phyloP scores from a whole-genome alignment of 2,113 vertebrate genomes.

The Plectropomus leopardus region DNA sequence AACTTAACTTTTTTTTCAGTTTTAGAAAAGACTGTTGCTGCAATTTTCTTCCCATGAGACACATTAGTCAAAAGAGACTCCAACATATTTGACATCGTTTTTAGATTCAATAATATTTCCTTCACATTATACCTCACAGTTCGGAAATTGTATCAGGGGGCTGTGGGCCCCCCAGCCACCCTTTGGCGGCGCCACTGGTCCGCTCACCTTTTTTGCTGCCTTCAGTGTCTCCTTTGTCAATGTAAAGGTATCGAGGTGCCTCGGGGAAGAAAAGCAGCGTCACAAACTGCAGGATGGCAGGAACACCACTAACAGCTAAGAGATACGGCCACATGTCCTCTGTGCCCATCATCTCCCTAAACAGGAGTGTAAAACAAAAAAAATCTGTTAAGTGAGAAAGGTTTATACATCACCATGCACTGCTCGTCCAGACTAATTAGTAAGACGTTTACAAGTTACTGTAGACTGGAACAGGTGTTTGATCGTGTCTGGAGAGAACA shows the following conservation, averaged over 20 bases:
- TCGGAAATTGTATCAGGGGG: too few species aligned
- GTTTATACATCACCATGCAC: background rate
- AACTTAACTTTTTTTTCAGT: too few species aligned
- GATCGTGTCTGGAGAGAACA: background rate
- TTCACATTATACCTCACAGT: too few species aligned
- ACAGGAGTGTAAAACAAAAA: constrained; percentile 13
- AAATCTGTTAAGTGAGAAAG: background rate
- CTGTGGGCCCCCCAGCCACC: too few species aligned
- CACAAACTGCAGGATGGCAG: constrained; percentile 85
- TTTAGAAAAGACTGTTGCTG: too few species aligned
- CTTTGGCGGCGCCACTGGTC: background rate
- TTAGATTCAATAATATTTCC: too few species aligned
- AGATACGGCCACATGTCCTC: constrained; percentile 85
- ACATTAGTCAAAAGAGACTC: too few species aligned
- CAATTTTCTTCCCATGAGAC: too few species aligned
- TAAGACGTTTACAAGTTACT: background rate
- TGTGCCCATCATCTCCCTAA: constrained; percentile 87
- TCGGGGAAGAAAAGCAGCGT: constrained; percentile 86
- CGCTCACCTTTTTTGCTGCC: constrained; percentile 83
- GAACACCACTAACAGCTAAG: constrained; percentile 81
- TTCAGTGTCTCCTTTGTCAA: constrained; percentile 85
- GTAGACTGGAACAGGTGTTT: background rate
- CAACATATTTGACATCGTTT: too few species aligned
- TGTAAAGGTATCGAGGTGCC: constrained; percentile 83
- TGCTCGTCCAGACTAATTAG: background rate